Evolutionary conservation across 2,113 vertebrate species (phyloP), one percentile per base, ranked within the genome.

Genomic region (Oreochromis spilurus): DNA sequence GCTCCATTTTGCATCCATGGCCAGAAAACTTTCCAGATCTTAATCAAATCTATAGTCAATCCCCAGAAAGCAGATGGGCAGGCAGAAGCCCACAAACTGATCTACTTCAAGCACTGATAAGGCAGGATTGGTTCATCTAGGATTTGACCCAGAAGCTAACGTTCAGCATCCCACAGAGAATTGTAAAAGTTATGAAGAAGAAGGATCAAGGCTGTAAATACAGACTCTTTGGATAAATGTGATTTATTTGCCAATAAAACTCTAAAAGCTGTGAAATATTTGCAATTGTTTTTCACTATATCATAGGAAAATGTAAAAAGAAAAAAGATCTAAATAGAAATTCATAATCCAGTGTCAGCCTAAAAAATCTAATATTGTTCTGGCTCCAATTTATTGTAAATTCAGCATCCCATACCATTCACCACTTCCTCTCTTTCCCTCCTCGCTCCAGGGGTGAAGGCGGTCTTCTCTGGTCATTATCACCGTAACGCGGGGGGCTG

Each of bases 401-500:
- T 29, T 53, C 19, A 67, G 4, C 14, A 7, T 24, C 62, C 21
- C 1, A 9, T 29, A 26, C 67, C 21, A 26, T 11, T 10, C 43
- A 36, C 40, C 45, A 84, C 36, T 34, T 13, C 75, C 13, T 84
- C 13, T 77, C 58, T 93, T 86, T 85, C 57, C 12, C 17, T 79
- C 10, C 6, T 19, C 7, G 0, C 53, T 53, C 19, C 94, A 99
- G 99, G 99, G 6, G 50, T 99, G 90, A 97, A 95, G 89, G 98
- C 98, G 1, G 97, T 99, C 21, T 99, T 99, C 96, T 97, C 97
- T 0, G 98, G 98, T 67, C 99, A 99, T 91, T 99, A 98, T 90
- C 98, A 99, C 6, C 95, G 97, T 60, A 99, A 99, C 72, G 98
- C 98, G 0, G 98, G 98, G 16, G 98, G 97, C 1, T 94, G 31